phyloP scores from a whole-genome alignment of 2,797 vertebrate species.

The Clamator glandarius region DNA sequence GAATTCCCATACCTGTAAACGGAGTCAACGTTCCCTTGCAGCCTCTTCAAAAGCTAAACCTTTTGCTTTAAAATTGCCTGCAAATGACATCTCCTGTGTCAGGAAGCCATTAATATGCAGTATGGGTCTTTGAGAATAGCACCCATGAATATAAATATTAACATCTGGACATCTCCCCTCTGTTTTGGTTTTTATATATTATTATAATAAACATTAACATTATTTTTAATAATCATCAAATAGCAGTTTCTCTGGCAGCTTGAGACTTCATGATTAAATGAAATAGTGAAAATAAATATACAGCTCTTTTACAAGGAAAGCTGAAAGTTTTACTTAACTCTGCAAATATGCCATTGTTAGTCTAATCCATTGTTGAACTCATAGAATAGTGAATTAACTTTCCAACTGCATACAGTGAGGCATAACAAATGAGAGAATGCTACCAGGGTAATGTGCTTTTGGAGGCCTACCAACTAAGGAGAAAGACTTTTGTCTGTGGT shows the following conservation, averaged over 20 bases:
- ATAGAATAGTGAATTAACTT: conserved; percentile 42
- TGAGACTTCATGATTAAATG: conserved; percentile 18
- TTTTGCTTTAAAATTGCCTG: conserved; percentile 16
- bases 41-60: background rate
- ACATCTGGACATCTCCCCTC: conserved; percentile 37
- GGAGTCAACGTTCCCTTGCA: background rate
- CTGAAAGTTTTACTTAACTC: conserved; percentile 35
- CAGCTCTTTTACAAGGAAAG: background rate
- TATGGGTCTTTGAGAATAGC: background rate
- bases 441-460: conserved; percentile 34
- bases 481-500: background rate
- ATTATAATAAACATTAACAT: conserved; percentile 43
- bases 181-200: conserved; percentile 23
- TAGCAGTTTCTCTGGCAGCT: conserved; percentile 28
- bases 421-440: conserved; percentile 19
- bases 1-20: background rate
- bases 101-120: conserved; percentile 39
- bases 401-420: background rate
- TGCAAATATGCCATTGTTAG: conserved; percentile 41
- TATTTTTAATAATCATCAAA: conserved; percentile 43
- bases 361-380: background rate
- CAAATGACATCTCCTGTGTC: background rate
- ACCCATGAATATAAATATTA: conserved; percentile 40
- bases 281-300: conserved; percentile 20
- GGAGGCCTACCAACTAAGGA: background rate